Conservation (phyloP, 2,888 invertebrate genomes). For the Dysmachus trigonus region DNA sequence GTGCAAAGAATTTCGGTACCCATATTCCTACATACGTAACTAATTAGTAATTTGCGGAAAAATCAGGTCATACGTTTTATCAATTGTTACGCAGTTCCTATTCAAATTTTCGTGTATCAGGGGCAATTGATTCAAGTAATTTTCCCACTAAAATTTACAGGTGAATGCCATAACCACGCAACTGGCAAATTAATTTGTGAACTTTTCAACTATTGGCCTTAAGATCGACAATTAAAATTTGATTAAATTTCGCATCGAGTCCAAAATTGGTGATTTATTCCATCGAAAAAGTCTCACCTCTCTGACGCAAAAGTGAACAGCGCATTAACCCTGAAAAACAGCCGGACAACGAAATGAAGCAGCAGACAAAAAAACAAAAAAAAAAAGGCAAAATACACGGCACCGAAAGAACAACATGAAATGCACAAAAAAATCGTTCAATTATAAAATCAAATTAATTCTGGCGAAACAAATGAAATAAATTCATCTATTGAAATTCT, state of each 20-base stretch:
- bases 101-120: background rate
- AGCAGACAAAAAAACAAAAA: background rate
- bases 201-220: background rate
- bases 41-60: background rate
- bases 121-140: background rate
- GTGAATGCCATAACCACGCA: background rate
- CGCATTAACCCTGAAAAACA: background rate
- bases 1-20: background rate
- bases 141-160: background rate
- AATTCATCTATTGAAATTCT: constrained; percentile 25
- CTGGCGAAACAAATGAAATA: constrained; percentile 32
- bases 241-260: background rate
- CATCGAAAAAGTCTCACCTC: background rate
- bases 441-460: constrained; percentile 22
- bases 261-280: background rate
- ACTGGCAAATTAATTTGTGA: background rate
- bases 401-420: background rate
- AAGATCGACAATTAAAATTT: background rate
- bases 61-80: background rate
- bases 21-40: background rate
- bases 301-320: background rate
- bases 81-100: background rate
- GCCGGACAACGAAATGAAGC: background rate
- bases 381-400: background rate
- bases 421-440: constrained; percentile 6